Percentiles rank a stretch among this genome's conserved stretches.
Evolutionary conservation across 30 jellyfish, hydroid and myxozoan species (phyloP).

Genomic region (Clytia hemisphaerica): DNA sequence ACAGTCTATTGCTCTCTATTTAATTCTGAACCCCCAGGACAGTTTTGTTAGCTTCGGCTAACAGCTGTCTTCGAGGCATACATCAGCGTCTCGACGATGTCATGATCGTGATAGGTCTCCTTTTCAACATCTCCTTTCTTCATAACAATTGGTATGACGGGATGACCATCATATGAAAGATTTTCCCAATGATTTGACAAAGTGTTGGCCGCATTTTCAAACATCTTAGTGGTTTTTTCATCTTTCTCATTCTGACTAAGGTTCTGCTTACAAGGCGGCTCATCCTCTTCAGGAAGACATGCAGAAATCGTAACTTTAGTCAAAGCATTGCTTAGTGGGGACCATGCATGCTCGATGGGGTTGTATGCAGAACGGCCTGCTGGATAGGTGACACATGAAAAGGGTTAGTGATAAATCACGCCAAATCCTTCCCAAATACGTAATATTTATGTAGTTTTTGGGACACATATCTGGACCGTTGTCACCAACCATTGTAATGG

Average conservation of each 20-base stretch:
- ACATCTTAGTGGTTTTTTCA: neutral
- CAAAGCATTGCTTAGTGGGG: neutral
- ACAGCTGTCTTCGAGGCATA: neutral
- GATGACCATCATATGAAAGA: neutral
- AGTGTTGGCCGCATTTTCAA: neutral
- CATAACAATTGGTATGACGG: neutral
- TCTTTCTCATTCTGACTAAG: too few relatives aligned
- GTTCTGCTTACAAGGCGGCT: neutral
- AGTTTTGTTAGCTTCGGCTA: neutral
- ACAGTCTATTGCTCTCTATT: too few relatives aligned
- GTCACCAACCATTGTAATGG: neutral
- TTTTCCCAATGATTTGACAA: neutral
- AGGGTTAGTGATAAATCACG: too few relatives aligned
- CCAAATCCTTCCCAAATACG: neutral
- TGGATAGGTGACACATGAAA: slow-evolving; percentile 3
- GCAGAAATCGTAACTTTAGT: neutral
- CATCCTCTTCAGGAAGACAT: neutral
- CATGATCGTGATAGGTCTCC: too few relatives aligned
- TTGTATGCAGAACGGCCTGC: slow-evolving; percentile 5
- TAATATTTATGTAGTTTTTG: too few relatives aligned
- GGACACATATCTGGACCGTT: neutral
- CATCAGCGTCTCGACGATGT: too few relatives aligned
- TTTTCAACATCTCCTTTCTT: too few relatives aligned
- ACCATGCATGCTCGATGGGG: slow-evolving; percentile 1
- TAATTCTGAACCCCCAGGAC: too few relatives aligned